Base-by-base conservation (phyloP, 1,140 invertebrate genomes). In the Drosophila leontia region DNA sequence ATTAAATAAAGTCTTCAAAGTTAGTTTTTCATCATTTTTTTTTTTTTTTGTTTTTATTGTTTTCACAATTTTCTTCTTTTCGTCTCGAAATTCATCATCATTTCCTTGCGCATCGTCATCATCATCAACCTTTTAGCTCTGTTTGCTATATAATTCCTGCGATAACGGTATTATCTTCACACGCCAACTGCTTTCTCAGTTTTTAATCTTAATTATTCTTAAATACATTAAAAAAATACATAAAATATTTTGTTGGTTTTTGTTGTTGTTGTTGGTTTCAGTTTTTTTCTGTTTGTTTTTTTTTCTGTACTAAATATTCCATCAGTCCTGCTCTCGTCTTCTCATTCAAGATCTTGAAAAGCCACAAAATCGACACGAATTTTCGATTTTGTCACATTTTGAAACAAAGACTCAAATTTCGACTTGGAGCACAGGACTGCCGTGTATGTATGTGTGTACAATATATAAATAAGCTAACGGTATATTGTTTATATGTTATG, bases 151-250 rank as follows among this genome's bases (percentile, higher is more conserved):
- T 60, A 72, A 72, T 72, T 72, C 68, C 63, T 77, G 63, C 63
- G 56, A 37, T 77, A 77, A 77, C 74, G 59, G 74, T 58, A 59
- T 79, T 77, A 74, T 64, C 59, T 57, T 78, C 50, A 55, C 47
- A 23, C 50, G 45, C 53, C 69, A 59, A 70, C 55, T 39, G 56
- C 45, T 42, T 64, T 50, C 37, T 75, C 50, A 41, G 35, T 51
- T 62, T 78, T 78, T 70, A 77, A 77, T 88, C 83, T 87, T 87
- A 87, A 83, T 87, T 88, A 84, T 75, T 80, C 80, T 87, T 87
- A 87, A 87, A 87, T 87, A 87, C 84, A 80, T 87, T 87, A 87
- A 87, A 87, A 87, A 87, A 87, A 87, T 87, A 87, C 83, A 87
- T 87, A 88, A 87, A 87, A 87, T 88, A 88, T 87, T 83, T 84